A percentile compares a stretch with the other conserved stretches of the same genome.
These are phyloP conservation scores for Chromobotia macracanthus DNA, from an alignment of 2,797 vertebrate species.

Conservation along the genomic window DNA sequence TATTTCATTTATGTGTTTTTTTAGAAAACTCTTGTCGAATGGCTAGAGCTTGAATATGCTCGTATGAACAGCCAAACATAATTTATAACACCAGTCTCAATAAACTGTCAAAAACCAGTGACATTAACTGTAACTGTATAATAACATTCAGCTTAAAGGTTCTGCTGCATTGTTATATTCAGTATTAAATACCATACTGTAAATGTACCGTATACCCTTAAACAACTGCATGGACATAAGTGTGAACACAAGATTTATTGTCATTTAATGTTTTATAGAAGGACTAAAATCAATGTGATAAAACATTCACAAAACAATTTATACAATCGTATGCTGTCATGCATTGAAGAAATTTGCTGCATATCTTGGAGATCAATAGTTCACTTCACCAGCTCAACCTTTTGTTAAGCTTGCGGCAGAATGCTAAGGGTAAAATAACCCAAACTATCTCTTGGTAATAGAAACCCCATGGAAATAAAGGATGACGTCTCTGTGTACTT, in stretches of 20 bases:
- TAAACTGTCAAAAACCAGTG: background rate
- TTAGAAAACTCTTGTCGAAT: conserved; percentile 23
- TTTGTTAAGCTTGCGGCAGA: background rate
- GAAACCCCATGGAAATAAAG: background rate
- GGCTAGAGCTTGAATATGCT: conserved; percentile 24
- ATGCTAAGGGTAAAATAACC: background rate
- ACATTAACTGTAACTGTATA: background rate
- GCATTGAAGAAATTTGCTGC: background rate
- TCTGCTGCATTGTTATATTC: background rate
- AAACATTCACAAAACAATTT: background rate
- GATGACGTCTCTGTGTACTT: background rate
- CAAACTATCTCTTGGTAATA: background rate
- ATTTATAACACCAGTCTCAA: background rate
- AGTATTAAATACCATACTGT: too few species aligned
- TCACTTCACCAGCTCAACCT: background rate
- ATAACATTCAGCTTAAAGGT: background rate
- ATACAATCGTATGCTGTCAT: background rate
- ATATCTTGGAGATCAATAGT: background rate
- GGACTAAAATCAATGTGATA: too few species aligned
- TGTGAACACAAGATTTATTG: background rate
- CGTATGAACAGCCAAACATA: conserved; percentile 22
- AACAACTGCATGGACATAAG: too few species aligned
- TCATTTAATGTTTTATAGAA: background rate
- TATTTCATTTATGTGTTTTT: background rate
- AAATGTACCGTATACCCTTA: too few species aligned